These are phyloP conservation scores for Melanotaenia duboulayi DNA, from an alignment of 2,113 vertebrate genomes.

Conservation along the genomic window DNA sequence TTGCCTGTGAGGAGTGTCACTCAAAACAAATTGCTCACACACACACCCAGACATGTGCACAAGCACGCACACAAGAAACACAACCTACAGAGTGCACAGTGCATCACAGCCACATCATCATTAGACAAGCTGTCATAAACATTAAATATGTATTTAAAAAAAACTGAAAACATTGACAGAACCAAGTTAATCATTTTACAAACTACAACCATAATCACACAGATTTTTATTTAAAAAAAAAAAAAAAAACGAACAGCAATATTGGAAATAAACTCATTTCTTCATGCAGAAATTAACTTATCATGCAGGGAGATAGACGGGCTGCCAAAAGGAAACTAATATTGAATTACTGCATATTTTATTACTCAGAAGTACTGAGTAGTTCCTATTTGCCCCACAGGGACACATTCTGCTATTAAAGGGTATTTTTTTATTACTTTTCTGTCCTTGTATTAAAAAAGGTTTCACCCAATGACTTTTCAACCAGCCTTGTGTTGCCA, in stretches of 20 bases:
- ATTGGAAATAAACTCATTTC: background rate
- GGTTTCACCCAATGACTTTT: constrained; percentile 19
- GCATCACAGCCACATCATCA: constrained; percentile 47
- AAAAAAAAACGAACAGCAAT: background rate
- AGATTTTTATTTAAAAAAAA: background rate
- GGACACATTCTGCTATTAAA: constrained; percentile 28
- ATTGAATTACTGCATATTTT: constrained; percentile 37
- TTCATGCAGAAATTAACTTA: constrained; percentile 4
- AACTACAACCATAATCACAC: background rate
- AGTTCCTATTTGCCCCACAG: constrained; percentile 15
- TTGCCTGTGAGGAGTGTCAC: constrained; percentile 60
- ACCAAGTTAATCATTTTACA: constrained; percentile 17
- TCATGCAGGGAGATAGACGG: constrained; percentile 12
- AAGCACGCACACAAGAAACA: too few relatives aligned
- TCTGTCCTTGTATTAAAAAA: constrained; percentile 9
- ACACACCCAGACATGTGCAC: constrained; percentile 5
- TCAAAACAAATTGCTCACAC: constrained; percentile 62
- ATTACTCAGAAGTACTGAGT: constrained; percentile 14
- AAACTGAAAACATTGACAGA: constrained; percentile 30
- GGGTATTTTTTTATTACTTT: background rate
- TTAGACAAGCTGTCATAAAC: constrained; percentile 41
- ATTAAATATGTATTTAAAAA: constrained; percentile 38
- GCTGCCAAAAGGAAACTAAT: constrained; percentile 23
- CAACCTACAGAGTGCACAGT: background rate
- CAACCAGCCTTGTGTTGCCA: background rate